Conservation (phyloP, 2,113 vertebrate genomes). For the Hyperoodon ampullatus region DNA sequence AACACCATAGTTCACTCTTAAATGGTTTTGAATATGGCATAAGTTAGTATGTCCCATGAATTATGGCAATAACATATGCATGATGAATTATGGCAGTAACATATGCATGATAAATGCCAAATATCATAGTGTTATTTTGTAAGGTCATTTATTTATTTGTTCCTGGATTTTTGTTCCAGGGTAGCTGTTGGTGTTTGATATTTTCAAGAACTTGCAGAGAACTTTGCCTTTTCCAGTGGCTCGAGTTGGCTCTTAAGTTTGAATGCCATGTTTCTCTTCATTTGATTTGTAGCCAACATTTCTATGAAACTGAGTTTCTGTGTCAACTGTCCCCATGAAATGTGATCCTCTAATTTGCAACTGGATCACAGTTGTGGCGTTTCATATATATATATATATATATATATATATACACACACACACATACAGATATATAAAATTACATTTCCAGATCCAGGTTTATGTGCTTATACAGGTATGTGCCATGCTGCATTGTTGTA, state of each 20-base stretch:
- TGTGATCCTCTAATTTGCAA: background rate
- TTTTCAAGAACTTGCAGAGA: conserved; percentile 29
- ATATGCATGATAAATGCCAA: background rate
- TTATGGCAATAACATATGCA: background rate
- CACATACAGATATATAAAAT: background rate
- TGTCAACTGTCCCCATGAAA: conserved; percentile 32
- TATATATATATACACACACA: no score
- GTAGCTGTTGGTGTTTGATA: background rate
- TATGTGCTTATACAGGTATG: background rate
- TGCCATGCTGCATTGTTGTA: background rate
- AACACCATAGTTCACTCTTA: background rate
- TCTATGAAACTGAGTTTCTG: conserved; percentile 21
- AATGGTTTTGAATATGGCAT: background rate
- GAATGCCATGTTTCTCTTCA: background rate
- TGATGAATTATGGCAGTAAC: background rate
- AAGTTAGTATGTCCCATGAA: background rate
- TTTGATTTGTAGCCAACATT: conserved; percentile 20
- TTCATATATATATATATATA: background rate
- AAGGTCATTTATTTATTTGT: background rate
- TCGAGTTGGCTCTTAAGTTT: background rate
- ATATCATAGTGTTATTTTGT: background rate
- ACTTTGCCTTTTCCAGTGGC: conserved; percentile 17
- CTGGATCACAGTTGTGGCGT: background rate
- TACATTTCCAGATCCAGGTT: background rate
- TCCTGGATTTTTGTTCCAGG: background rate